Base-by-base conservation (phyloP, 1,140 invertebrate genomes). In the Lasaia peninsularis region DNA sequence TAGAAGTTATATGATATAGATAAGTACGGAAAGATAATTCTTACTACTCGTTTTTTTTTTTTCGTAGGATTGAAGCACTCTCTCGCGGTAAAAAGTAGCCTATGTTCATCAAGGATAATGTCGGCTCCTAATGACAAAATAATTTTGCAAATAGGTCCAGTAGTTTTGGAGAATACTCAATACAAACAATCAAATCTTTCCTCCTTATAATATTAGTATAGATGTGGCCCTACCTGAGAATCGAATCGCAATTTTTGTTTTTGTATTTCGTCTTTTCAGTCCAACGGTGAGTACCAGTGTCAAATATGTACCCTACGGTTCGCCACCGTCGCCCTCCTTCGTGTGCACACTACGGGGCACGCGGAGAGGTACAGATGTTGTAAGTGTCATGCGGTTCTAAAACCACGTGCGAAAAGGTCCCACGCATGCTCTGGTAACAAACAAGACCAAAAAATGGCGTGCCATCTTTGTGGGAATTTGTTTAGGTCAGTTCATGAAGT, bases 261-360 rank as follows among this genome's bases (percentile, higher is more conserved):
- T 32, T 32, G 11, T 9, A 9, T 21, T 11, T 4, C 37, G 34
- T 14, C 24, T 55, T 67, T 63, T 1, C 58, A 85, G 79, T 85
- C 79, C 0, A 85, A 82, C 50, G 79, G 81, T 11, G 74, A 77
- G 50, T 69, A 72, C n/a, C 60, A 64, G 1, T 85, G 79, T 52
- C 21, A 20, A 0, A 62, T 71, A 0, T 85, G 79, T 14, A 75
- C 73, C 0, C 72, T 85, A 0, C 71, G 81, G 0, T 81, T 85
- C 52, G 75, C 79, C 0, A 68, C 65, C 0, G 48, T 58, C 1
- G 60, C 71, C 0, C 60, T 76, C 0, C 58, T 85, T 0, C 65
- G 79, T 2, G 52, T 69, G 0, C 80, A 84, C 52, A 28, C 20
- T 0, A 28, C 65, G 0, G 21, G 56, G 1, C 77, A 81, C 49